A percentile compares a stretch with the other conserved stretches of the same genome.
phyloP scores from a whole-genome alignment of 2,797 vertebrate genomes.

The Lepus oiostolus region DNA sequence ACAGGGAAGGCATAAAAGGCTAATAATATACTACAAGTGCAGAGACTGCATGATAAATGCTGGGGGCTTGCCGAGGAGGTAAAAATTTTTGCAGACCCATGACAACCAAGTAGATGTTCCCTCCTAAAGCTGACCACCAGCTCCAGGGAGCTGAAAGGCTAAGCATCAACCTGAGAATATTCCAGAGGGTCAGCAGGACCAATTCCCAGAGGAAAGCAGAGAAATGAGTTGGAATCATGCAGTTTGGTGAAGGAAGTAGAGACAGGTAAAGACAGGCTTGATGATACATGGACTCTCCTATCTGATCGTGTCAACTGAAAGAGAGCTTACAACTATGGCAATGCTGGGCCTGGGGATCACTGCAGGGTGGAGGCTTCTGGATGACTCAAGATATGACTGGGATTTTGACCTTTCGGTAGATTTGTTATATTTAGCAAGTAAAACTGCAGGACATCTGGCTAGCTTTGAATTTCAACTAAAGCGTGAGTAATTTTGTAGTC shows the following conservation, averaged over 20 bases:
- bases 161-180: not conserved
- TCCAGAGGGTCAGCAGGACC: not conserved
- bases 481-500: not conserved
- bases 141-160: conserved; percentile 42
- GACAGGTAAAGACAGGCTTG: conserved; percentile 63
- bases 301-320: not conserved
- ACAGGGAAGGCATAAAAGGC: conserved; percentile 90
- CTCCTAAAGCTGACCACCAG: conserved; percentile 80
- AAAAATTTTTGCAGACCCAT: conserved; percentile 84
- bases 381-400: not conserved
- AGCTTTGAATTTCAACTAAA: conserved; percentile 45
- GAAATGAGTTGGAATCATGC: conserved; percentile 22
- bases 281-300: conserved; percentile 2
- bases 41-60: conserved; percentile 86
- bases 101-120: conserved; percentile 84
- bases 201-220: conserved; percentile 44
- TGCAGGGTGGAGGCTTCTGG: not conserved
- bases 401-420: not conserved
- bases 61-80: conserved; percentile 84
- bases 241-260: not conserved
- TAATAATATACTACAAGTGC: conserved; percentile 88
- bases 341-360: not conserved
- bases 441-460: conserved; percentile 3
- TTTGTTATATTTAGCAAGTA: not conserved
- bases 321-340: not conserved